Base-by-base conservation (phyloP, 1,140 invertebrate genomes). In the Pseudomyrmex pallidus region DNA sequence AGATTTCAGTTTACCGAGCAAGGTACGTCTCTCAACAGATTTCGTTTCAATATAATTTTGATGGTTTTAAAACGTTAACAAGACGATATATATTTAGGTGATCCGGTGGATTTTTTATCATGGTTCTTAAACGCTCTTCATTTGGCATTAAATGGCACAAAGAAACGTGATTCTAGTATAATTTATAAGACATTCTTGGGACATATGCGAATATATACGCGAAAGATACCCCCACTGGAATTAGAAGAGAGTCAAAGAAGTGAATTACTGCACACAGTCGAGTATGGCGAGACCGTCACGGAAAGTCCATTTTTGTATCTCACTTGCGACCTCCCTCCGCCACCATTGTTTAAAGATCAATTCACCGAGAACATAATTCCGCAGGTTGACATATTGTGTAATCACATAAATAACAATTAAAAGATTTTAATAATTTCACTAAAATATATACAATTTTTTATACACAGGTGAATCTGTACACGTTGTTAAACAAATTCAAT, bases 1-100 rank as follows among this genome's bases (percentile, higher is more conserved):
- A 96, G 97, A 89, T 99, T 99, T 93, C 99, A 99, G 92, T 99
- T 99, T 92, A 99, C 98, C 2, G 96, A 99, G 92, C 99, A 99
- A 96, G 98, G 98, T 97, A 93, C 68, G 67, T 54, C 5, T 35
- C 35, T 35, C 35, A 74, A 50, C 66, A 64, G 13, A 66, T 17
- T 57, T 74, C 0, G 20, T 52, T 35, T 35, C 20, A 25, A 12
- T 10, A 20, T 68, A 63, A 25, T 35, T 35, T 57, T 54, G 17
- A 35, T 15, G 0, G n/a, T 63, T 52, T 25, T 74, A 48, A 56
- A 35, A 35, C 35, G 5, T 2, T n/a, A 46, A 70, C 7, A n/a
- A 68, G 15, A 50, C 56, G 82, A 25, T 74, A 82, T 94, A 77
- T 35, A 5, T 7, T 35, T 90, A 98, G 97, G 98, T 91, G 99